Evolutionary conservation across 1,140 invertebrate species (phyloP).

Genomic region (Lethrus apterus): DNA sequence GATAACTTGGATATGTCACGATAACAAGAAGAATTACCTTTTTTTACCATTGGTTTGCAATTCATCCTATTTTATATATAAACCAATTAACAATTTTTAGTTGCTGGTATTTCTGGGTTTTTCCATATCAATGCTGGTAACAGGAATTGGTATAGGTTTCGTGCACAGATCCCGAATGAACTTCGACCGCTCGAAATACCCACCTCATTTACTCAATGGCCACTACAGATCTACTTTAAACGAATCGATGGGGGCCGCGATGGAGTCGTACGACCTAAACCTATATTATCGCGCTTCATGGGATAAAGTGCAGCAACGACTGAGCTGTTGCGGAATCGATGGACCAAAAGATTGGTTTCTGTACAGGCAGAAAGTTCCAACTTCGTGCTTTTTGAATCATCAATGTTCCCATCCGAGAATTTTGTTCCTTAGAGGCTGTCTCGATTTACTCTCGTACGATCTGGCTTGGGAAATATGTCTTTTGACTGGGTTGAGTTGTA

Average conservation of each 20-base stretch:
- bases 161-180: slow-evolving; percentile 3
- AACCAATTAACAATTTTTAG: not conserved
- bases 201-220: not conserved
- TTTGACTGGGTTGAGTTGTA: slow-evolving; percentile 4
- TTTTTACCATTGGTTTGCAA: slow-evolving; percentile 4
- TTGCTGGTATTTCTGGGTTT: slow-evolving; percentile 3
- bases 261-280: not conserved
- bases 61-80: not conserved
- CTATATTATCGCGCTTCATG: not conserved
- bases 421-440: not conserved
- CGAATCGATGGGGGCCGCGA: not conserved
- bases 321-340: slow-evolving; percentile 9
- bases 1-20: slow-evolving; percentile 7
- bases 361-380: not conserved
- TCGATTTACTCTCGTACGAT: slow-evolving; percentile 6
- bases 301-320: slow-evolving; percentile 8
- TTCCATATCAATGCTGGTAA: slow-evolving; percentile 8
- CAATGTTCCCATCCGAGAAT: not conserved
- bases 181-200: not conserved
- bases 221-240: not conserved
- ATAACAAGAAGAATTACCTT: slow-evolving; percentile 8
- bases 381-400: slow-evolving; percentile 4
- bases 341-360: slow-evolving; percentile 6
- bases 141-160: slow-evolving; percentile 3
- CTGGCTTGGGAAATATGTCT: slow-evolving; percentile 11